Conservation (phyloP, 1,140 invertebrate genomes). For the Coelopa frigida region DNA sequence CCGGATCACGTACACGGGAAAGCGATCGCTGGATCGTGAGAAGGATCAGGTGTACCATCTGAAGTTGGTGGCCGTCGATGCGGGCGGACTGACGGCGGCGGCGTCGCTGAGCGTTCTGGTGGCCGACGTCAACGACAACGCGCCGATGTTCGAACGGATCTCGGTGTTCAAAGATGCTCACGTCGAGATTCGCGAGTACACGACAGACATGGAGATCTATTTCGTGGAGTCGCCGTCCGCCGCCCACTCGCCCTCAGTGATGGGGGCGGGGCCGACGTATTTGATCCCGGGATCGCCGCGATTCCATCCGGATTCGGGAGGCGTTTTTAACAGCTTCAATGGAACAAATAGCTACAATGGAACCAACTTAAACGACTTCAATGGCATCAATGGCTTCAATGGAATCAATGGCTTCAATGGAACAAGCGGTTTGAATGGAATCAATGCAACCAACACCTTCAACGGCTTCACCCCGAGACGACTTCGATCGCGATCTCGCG, state of each 20-base stretch:
- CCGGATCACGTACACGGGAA: conserved; percentile 30
- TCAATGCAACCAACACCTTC: too few relatives aligned
- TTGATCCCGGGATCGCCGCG: conserved; percentile 36
- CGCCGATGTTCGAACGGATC: conserved; percentile 61
- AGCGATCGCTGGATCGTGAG: conserved; percentile 68
- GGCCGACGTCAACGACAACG: conserved; percentile 78
- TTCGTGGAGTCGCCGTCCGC: conserved; percentile 41
- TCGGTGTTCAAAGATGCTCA: conserved; percentile 58
- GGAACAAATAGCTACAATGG: too few relatives aligned
- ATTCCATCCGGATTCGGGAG: conserved; percentile 19
- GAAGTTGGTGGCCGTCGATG: conserved; percentile 66
- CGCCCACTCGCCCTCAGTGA: conserved; percentile 26
- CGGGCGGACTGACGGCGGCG: conserved; percentile 63
- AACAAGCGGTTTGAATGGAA: too few relatives aligned
- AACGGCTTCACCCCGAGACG: too few relatives aligned
- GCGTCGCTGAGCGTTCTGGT: conserved; percentile 63
- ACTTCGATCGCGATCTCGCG: conserved; percentile 3
- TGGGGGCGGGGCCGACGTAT: conserved; percentile 29
- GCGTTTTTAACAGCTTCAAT: conserved; percentile 11
- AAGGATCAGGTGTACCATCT: conserved; percentile 60
- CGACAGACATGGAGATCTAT: conserved; percentile 50
- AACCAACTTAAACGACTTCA: too few relatives aligned
- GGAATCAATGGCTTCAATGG: too few relatives aligned
- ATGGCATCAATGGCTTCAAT: too few relatives aligned
- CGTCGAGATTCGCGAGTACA: conserved; percentile 56